Base-by-base conservation (phyloP, 2,888 invertebrate species). In the Drosophila testacea region DNA sequence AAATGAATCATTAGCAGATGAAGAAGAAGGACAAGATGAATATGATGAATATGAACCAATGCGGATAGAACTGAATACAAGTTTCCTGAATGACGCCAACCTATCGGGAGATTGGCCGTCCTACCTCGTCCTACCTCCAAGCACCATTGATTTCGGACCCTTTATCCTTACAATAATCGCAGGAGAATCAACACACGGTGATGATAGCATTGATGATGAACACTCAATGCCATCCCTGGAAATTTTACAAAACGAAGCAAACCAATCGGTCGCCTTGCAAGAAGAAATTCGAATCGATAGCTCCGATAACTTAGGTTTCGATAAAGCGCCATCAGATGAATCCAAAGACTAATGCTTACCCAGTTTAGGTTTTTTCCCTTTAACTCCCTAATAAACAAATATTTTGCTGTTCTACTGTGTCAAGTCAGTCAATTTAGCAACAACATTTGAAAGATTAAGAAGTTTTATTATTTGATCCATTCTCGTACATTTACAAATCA, bases 191-290 rank as follows among this genome's bases (percentile, higher is more conserved):
- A 16, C 32, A 3, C 16, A 30, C 9, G 9, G n/a, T 47, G 47
- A 47, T 11, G 16, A 32, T 4, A 13, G n/a, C 13, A 1, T 7
- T 11, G 6, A 10, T 50, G 34, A 22, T 46, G 10, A 1, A 0
- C 30, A 32, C 13, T 9, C 41, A 7, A 11, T n/a, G 6, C 54
- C 59, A 38, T 3, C 38, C 6, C 39, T 65, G 4, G 69, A 73
- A 28, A 11, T 55, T 6, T 6, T 56, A 0, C 57, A 74, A 39
- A 74, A 76, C 32, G 72, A 62, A 39, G 28, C 42, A 0, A 74
- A 74, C 30, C 76, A 71, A 36, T 32, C 22, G 0, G 1, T 42
- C 16, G 41, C 5, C 9, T 10, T 7, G 4, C 41, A 36, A 6
- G 36, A 38, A 6, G 36, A 41, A 7, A 13, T 4, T 2, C 1